Evolutionary conservation across 2,113 vertebrate species (phyloP).

Genomic region (Cepphus grylle): DNA sequence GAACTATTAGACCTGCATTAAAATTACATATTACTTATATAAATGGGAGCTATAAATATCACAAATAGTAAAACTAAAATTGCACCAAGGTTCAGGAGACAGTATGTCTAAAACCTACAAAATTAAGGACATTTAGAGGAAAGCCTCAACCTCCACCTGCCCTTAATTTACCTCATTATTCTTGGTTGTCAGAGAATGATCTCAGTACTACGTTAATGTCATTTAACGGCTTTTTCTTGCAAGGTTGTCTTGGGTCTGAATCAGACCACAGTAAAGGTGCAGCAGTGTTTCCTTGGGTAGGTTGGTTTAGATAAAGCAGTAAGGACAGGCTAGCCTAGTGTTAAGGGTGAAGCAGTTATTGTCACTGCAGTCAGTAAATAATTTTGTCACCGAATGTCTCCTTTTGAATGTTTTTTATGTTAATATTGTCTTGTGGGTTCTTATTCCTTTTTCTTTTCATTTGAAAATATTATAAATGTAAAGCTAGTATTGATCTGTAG

Average conservation of each 20-base stretch:
- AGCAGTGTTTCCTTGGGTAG: neutral
- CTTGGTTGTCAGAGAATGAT: slow-evolving; percentile 30
- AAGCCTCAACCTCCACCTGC: neutral
- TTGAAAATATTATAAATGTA: neutral
- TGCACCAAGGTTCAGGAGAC: neutral
- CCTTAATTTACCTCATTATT: slow-evolving; percentile 40
- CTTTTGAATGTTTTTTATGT: neutral
- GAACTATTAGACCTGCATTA: slow-evolving; percentile 39
- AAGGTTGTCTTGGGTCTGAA: slow-evolving; percentile 10
- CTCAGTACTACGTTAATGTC: neutral
- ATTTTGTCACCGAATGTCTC: neutral
- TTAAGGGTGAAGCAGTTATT: neutral
- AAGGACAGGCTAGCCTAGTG: neutral
- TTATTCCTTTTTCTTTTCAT: neutral
- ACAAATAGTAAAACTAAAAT: slow-evolving; percentile 49
- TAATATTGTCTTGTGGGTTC: neutral
- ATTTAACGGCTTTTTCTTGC: neutral
- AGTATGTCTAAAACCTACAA: slow-evolving; percentile 46
- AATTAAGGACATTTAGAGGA: slow-evolving; percentile 5
- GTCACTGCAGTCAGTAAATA: neutral
- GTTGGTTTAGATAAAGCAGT: neutral
- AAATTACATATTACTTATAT: slow-evolving; percentile 53
- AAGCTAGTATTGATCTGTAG: neutral
- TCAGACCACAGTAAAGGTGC: neutral
- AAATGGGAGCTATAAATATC: slow-evolving; percentile 63